Evolutionary conservation across 2,888 invertebrate genomes (phyloP), one percentile per base, ranked within the genome.

Genomic region (Steinernema scapterisci): DNA sequence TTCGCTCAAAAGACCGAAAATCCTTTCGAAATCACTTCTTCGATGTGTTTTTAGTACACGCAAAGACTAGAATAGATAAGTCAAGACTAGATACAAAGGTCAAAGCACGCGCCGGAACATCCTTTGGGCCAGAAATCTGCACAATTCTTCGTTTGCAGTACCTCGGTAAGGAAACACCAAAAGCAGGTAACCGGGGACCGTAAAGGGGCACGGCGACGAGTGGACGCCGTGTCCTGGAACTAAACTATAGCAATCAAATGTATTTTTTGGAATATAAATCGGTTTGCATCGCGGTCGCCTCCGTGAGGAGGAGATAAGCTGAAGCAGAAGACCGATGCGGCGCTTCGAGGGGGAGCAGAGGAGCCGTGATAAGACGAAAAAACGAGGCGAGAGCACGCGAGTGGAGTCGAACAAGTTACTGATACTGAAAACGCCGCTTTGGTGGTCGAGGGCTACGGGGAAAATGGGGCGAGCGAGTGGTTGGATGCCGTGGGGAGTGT

Each of bases 261-360:
- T 63, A 63, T 63, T 63, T 63, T 63, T 63, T 63, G 63, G 63
- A 27, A 63, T 52, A 63, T 63, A 63, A 63, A 63, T 48, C 63
- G 63, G 63, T 19, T 52, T 52, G 52, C 52, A 52, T 38, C 38
- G 9, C 31, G 31, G 63, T 27, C 63, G 63, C 19, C 48, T 16
- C 19, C 54, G 54, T 54, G 54, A 54, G 54, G 21, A 21, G 63
- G 63, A 25, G 63, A 63, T 63, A 63, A 63, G 63, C 63, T 63
- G 16, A 38, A 38, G 38, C 38, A 38, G 38, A 38, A 38, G 27
- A 21, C 63, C 9, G 54, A 6, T 54, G 16, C 23, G 27, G 63
- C 63, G 63, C 48, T 48, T 48, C 48, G 63, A 63, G 63, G 63
- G 63, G 63, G 19, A 38, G 38, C 38, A 3, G 9, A 38, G 9